Base-by-base conservation (phyloP, 2,797 vertebrate genomes). In the Helostoma temminkii region DNA sequence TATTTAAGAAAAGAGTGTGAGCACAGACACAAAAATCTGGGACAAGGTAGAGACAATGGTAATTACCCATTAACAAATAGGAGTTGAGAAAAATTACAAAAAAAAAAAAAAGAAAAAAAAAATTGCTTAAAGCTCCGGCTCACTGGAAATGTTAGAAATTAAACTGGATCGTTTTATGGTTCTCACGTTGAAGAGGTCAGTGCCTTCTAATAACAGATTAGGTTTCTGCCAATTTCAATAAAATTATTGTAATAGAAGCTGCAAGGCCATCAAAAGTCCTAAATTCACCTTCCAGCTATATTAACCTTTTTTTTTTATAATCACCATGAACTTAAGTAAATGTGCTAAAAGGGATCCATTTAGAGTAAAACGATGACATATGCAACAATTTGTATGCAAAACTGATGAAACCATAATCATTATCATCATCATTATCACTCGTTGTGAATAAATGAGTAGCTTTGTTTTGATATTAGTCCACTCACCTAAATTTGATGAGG, bases 131-230 rank as follows among this genome's bases (percentile, higher is more conserved):
- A 0, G 60, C 22, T 54, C 12, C 34, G 42, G 39, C 64, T 57
- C 24, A 56, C 6, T 30, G 41, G 22, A 4, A 22, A n/a, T 6
- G 26, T 24, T 37, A 21, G 46, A 43, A 36, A 64, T 15, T 0
- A 39, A 28, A 71, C 4, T 55, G 9, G 6, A 39, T 58, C 0
- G 0, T 6, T 71, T 54, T n/a, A 74, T 52, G 65, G 60, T 32
- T 66, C 21, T 36, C 4, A 1, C 4, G 2, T 9, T 58, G 19
- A 48, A 30, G 60, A 76, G 72, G 70, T 60, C 60, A 61, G 24
- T 6, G 45, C 21, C n/a, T 34, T 66, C 30, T 19, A 45, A 53
- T 47, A 43, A 57, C 25, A 59, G 2, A 42, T 18, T 25, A 19
- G 39, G 12, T 42, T 63, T 26, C 39, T 25, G 16, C 18, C 11